Evolutionary conservation across 2,113 vertebrate genomes (phyloP).

Genomic region (Paramisgurnus dabryanus): DNA sequence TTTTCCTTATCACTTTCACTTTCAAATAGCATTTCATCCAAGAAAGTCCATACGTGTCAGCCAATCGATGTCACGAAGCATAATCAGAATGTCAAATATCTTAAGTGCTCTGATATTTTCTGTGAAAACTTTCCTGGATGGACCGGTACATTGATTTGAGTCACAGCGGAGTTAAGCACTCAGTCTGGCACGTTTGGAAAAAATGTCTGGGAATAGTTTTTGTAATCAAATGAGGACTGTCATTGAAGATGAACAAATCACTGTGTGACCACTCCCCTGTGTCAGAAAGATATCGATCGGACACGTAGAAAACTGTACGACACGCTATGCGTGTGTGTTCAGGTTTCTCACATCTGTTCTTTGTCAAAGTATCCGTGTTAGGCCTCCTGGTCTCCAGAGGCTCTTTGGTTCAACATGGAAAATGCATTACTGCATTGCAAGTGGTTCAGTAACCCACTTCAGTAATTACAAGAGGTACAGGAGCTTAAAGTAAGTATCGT

Average conservation of each 20-base stretch:
- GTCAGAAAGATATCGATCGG: conserved; percentile 60
- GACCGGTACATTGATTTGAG: conserved; percentile 10
- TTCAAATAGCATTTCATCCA: conserved; percentile 33
- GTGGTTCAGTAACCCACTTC: conserved; percentile 62
- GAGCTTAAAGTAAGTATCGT: conserved; percentile 37
- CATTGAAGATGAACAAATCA: conserved; percentile 60
- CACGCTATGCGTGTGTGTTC: neutral
- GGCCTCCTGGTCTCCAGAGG: conserved; percentile 50
- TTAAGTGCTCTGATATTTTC: conserved; percentile 38
- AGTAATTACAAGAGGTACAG: conserved; percentile 57
- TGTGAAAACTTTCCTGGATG: neutral
- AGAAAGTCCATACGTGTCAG: conserved; percentile 35
- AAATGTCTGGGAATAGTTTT: conserved; percentile 21
- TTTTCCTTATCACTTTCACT: conserved; percentile 32
- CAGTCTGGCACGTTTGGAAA: conserved; percentile 18
- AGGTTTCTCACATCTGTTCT: conserved; percentile 67
- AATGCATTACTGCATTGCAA: conserved; percentile 60
- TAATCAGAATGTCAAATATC: conserved; percentile 43
- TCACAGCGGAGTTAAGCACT: conserved; percentile 21
- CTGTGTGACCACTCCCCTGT: conserved; percentile 60
- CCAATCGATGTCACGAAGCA: conserved; percentile 35
- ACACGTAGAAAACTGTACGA: conserved; percentile 55
- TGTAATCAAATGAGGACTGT: conserved; percentile 22
- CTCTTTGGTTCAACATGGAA: conserved; percentile 61
- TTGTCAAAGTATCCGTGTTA: conserved; percentile 55